phyloP scores from a whole-genome alignment of 2,797 vertebrate genomes.

The Alosa sapidissima region DNA sequence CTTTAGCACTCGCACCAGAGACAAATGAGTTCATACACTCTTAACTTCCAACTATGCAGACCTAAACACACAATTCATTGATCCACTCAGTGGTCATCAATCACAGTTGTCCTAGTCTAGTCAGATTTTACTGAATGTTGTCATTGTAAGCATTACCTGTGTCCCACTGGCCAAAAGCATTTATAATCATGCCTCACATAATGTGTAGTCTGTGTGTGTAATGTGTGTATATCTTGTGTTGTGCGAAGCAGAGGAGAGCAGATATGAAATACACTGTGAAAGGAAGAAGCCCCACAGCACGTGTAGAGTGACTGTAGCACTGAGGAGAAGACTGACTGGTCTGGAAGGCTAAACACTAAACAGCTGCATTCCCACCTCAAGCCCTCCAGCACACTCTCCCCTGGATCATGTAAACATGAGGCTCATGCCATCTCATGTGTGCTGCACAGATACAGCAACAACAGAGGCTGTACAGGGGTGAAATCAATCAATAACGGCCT shows the following conservation, averaged over 20 bases:
- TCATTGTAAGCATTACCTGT: not conserved
- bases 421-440: not conserved
- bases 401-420: not conserved
- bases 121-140: not conserved
- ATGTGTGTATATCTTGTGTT: too few species aligned
- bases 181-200: not conserved
- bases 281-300: not conserved
- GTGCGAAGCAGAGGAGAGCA: too few species aligned
- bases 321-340: not conserved
- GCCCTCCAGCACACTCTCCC: not conserved
- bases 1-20: not conserved
- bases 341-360: not conserved
- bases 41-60: not conserved
- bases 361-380: not conserved
- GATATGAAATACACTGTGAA: too few species aligned
- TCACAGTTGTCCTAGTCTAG: not conserved
- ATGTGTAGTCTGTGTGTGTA: not conserved
- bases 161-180: not conserved
- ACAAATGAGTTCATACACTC: not conserved
- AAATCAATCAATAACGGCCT: not conserved
- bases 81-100: not conserved
- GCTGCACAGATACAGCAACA: not conserved
- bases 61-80: not conserved
- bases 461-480: not conserved
- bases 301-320: not conserved